Conservation (phyloP, 2,797 vertebrate species). For the Paedocypris micromegethes region DNA sequence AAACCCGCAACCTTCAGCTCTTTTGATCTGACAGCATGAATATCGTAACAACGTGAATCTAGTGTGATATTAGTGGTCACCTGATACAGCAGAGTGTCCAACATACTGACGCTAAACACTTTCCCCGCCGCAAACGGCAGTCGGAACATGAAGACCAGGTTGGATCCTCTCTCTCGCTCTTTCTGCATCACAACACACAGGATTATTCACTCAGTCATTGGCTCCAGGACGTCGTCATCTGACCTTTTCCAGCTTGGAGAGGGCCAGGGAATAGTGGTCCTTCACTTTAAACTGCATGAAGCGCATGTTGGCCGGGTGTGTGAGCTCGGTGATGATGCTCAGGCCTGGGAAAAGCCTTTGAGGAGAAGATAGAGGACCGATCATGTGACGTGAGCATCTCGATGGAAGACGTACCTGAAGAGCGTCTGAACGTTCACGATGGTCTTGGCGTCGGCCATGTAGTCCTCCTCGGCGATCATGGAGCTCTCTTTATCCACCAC, state of each 20-base stretch:
- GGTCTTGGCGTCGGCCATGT: conserved; percentile 82
- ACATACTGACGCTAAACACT: conserved; percentile 83
- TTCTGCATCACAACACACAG: conserved; percentile 67
- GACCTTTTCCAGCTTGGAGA: conserved; percentile 82
- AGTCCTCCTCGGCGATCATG: conserved; percentile 81
- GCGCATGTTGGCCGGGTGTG: conserved; percentile 81
- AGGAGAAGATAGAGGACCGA: conserved; percentile 5
- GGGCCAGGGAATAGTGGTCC: conserved; percentile 77
- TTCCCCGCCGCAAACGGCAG: conserved; percentile 81
- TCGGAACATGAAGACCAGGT: conserved; percentile 81
- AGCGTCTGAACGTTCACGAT: conserved; percentile 82
- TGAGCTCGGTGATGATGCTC: conserved; percentile 80
- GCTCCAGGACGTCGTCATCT: too few relatives aligned
- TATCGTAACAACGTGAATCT: too few relatives aligned
- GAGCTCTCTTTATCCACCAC: conserved; percentile 83
- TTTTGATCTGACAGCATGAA: too few relatives aligned
- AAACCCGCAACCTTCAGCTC: too few relatives aligned
- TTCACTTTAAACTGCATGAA: conserved; percentile 86
- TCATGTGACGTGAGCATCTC: not conserved
- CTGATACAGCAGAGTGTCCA: conserved; percentile 81
- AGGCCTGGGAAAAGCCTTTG: conserved; percentile 76
- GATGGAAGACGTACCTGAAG: conserved; percentile 64
- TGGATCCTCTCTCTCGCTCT: conserved; percentile 79
- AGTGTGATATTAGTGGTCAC: conserved; percentile 53
- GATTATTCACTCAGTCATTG: too few relatives aligned